Evolutionary conservation across 92 coral and sea anemone genomes (phyloP).

Genomic region (Muricea muricata): DNA sequence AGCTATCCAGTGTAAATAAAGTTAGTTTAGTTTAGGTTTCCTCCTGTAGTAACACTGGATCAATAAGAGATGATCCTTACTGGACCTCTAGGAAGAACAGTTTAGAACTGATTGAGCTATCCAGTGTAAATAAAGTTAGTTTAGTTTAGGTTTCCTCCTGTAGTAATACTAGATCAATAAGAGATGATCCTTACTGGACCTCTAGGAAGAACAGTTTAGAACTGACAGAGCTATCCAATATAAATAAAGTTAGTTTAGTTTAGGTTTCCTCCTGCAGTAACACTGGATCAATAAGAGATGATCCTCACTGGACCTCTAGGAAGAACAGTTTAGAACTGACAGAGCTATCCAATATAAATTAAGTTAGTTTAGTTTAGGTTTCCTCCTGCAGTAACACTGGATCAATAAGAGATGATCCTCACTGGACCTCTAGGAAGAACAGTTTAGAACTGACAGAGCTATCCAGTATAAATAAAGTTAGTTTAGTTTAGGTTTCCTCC

Average conservation of each 20-base stretch:
- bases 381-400: neutral
- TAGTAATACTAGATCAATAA: neutral
- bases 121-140: neutral
- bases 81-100: neutral
- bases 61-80: neutral
- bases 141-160: neutral
- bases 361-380: constrained; percentile 4
- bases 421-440: too few relatives aligned
- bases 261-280: neutral
- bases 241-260: neutral
- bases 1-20: constrained; percentile 1
- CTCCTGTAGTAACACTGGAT: constrained; percentile 1
- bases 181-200: neutral
- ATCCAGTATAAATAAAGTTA: neutral
- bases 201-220: neutral
- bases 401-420: constrained; percentile 1
- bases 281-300: constrained; percentile 10
- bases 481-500: neutral
- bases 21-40: constrained; percentile 1
- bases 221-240: neutral
- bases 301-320: neutral
- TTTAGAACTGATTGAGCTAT: neutral
- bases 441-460: neutral
- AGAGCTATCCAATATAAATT: constrained; percentile 1
- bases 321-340: constrained; percentile 2